Evolutionary conservation across 1,140 invertebrate genomes (phyloP).

Genomic region (Caerostris extrusa): DNA sequence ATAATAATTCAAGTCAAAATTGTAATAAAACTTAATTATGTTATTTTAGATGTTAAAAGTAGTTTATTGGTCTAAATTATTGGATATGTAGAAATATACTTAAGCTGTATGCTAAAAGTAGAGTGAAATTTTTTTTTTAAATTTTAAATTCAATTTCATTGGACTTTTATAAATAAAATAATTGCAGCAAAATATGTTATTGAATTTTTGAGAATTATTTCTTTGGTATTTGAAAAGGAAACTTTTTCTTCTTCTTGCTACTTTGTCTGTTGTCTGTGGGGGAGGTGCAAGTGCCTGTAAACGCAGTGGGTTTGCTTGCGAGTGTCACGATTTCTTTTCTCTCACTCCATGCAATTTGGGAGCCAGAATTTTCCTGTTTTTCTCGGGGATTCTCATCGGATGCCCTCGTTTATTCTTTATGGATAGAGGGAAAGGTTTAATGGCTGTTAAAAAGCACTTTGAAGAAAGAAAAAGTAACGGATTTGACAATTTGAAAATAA

Average conservation of each 20-base stretch:
- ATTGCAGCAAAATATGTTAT: too few relatives aligned
- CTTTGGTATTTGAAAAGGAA: constrained; percentile 67
- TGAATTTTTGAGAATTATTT: constrained; percentile 69
- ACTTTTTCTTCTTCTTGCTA: constrained; percentile 26
- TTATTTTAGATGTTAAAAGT: too few relatives aligned
- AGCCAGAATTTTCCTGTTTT: constrained; percentile 36
- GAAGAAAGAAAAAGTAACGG: not conserved
- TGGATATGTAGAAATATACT: too few relatives aligned
- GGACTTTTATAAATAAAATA: too few relatives aligned
- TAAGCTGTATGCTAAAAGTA: too few relatives aligned
- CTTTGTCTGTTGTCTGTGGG: constrained; percentile 9
- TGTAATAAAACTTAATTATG: too few relatives aligned
- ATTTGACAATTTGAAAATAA: not conserved
- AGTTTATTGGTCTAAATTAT: too few relatives aligned
- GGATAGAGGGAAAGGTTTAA: constrained; percentile 21
- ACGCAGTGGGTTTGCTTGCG: constrained; percentile 29
- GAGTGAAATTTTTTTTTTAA: too few relatives aligned
- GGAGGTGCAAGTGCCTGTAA: not conserved
- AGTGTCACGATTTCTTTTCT: too few relatives aligned
- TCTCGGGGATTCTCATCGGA: constrained; percentile 8
- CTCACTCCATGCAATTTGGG: constrained; percentile 22
- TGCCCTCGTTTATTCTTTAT: constrained; percentile 44
- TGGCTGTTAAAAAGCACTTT: constrained; percentile 43
- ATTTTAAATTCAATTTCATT: too few relatives aligned
- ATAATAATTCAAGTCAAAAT: too few relatives aligned